Percentiles rank a stretch among this genome's conserved stretches.
These are phyloP conservation scores for Cossypha polioptera DNA, from an alignment of 2,797 vertebrate species.

Conservation along the genomic window DNA sequence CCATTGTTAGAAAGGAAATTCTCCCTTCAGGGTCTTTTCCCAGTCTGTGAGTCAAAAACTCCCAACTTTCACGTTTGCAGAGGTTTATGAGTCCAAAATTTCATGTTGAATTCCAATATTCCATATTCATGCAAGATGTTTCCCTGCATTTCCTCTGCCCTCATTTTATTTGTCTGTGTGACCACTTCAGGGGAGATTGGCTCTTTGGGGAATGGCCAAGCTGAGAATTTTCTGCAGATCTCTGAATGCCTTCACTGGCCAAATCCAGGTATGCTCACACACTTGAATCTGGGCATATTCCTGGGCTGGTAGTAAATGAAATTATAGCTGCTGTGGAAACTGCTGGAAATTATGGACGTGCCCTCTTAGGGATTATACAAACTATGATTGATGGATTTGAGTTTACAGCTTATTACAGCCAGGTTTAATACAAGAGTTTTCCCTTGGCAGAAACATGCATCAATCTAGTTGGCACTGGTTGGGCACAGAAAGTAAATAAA, in stretches of 20 bases:
- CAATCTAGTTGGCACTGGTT: not conserved
- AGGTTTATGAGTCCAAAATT: not conserved
- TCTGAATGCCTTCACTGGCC: not conserved
- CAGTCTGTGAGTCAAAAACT: not conserved
- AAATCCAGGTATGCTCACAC: not conserved
- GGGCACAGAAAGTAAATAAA: not conserved
- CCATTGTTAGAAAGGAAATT: not conserved
- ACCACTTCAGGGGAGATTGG: not conserved
- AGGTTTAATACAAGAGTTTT: not conserved
- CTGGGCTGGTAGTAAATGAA: not conserved
- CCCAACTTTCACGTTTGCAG: not conserved
- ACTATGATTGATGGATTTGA: not conserved
- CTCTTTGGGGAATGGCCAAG: not conserved
- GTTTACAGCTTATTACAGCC: not conserved
- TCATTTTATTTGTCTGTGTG: not conserved
- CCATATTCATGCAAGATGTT: not conserved
- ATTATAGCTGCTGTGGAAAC: not conserved
- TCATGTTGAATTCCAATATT: not conserved
- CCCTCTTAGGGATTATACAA: not conserved
- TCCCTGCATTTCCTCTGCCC: not conserved
- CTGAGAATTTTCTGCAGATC: not conserved
- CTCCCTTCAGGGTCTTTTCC: not conserved
- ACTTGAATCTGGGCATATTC: not conserved
- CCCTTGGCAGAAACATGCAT: not conserved
- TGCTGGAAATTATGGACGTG: not conserved